These are phyloP conservation scores for Paraescarpia echinospica DNA, from an alignment of 1,140 invertebrate genomes.

Conservation along the genomic window DNA sequence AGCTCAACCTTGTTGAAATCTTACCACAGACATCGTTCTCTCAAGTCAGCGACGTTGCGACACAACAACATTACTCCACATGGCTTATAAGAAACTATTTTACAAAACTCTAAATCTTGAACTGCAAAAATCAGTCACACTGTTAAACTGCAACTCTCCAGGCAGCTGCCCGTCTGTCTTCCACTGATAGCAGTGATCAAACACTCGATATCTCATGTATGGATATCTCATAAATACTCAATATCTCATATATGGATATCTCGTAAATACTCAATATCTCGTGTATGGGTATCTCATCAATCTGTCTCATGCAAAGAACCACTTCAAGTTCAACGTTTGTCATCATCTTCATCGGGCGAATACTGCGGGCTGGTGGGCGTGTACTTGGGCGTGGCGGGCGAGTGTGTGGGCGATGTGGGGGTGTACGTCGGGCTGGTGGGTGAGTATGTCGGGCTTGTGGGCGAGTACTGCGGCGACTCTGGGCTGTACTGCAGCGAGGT, in stretches of 20 bases:
- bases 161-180: background rate
- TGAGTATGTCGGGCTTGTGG: constrained; percentile 69
- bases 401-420: constrained; percentile 34
- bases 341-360: constrained; percentile 26
- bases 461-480: constrained; percentile 46
- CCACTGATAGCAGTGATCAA: background rate
- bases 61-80: background rate
- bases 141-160: background rate
- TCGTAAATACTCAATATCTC: too few species aligned
- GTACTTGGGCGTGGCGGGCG: constrained; percentile 35
- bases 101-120: background rate
- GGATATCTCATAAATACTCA: background rate
- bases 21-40: background rate
- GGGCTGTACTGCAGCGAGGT: constrained; percentile 34
- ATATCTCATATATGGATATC: too few species aligned
- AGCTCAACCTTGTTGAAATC: background rate
- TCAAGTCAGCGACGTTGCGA: background rate
- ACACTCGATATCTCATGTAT: background rate
- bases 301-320: background rate
- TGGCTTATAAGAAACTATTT: background rate
- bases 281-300: background rate
- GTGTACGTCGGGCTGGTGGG: constrained; percentile 63
- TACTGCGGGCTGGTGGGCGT: constrained; percentile 34
- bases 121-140: background rate
- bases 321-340: constrained; percentile 13